phyloP scores from a whole-genome alignment of 2,888 invertebrate species.

The Sabatieria punctata region DNA sequence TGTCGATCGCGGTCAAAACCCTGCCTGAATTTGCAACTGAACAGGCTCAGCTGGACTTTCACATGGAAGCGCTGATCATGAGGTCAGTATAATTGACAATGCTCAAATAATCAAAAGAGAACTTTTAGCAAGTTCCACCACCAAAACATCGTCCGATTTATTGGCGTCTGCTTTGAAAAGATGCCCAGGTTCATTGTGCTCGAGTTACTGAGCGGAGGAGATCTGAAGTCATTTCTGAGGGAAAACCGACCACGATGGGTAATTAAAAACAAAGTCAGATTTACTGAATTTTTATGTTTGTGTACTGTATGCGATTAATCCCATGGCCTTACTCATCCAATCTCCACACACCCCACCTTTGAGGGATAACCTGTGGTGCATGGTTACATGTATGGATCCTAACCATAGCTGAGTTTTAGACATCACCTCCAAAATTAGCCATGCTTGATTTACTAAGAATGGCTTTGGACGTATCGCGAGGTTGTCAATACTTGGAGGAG shows the following conservation, averaged over 20 bases:
- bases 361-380: too few species aligned
- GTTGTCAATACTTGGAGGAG: conserved; percentile 83
- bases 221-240: conserved; percentile 80
- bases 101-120: neutral
- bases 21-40: conserved; percentile 64
- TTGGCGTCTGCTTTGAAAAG: conserved; percentile 89
- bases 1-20: conserved; percentile 91
- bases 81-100: conserved; percentile 33
- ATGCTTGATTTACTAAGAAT: conserved; percentile 76
- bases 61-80: conserved; percentile 96
- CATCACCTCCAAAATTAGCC: too few species aligned
- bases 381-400: too few species aligned
- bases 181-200: conserved; percentile 84
- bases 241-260: conserved; percentile 73
- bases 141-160: conserved; percentile 83
- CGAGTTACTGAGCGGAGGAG: conserved; percentile 83
- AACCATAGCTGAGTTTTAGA: too few species aligned
- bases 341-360: too few species aligned
- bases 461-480: conserved; percentile 75
- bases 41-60: conserved; percentile 82
- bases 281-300: too few species aligned
- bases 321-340: too few species aligned
- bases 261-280: too few species aligned
- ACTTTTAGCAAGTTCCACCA: conserved; percentile 70
- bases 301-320: too few species aligned